Conservation (phyloP, 2,113 vertebrate species). For the Albula goreensis region DNA sequence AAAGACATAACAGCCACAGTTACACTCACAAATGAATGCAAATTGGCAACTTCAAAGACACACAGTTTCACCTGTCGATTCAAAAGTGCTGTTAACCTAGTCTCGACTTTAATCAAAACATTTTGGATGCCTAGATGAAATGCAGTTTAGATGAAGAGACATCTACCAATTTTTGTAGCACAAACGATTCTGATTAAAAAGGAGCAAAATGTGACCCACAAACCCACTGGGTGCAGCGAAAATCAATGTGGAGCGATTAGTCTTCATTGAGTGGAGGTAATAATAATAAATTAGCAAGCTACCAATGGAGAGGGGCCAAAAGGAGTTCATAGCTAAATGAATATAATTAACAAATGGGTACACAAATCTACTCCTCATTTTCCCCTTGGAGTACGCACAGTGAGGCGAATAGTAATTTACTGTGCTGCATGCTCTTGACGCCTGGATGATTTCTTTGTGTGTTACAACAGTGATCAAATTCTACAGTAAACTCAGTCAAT, state of each 20-base stretch:
- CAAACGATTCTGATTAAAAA: neutral
- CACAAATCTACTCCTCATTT: neutral
- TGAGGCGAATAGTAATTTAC: neutral
- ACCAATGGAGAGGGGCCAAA: neutral
- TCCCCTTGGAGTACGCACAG: neutral
- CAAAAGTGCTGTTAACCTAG: neutral
- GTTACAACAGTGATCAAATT: neutral
- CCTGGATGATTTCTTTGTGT: neutral
- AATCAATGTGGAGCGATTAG: neutral
- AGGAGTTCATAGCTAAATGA: neutral
- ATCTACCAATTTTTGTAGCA: neutral
- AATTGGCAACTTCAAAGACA: neutral
- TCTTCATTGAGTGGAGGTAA: neutral
- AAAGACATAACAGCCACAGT: neutral
- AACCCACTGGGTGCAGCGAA: neutral
- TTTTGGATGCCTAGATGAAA: neutral
- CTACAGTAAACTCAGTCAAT: neutral
- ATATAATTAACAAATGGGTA: neutral
- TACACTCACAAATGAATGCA: neutral
- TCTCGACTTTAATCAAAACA: neutral
- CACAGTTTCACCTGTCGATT: neutral
- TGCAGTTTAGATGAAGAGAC: neutral
- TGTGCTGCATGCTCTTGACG: neutral
- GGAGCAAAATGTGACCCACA: neutral
- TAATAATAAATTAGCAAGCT: neutral